A percentile compares a stretch with the other conserved stretches of the same genome.
phyloP scores from a whole-genome alignment of 2,797 vertebrate genomes.

The Percopsis omiscomaycus region DNA sequence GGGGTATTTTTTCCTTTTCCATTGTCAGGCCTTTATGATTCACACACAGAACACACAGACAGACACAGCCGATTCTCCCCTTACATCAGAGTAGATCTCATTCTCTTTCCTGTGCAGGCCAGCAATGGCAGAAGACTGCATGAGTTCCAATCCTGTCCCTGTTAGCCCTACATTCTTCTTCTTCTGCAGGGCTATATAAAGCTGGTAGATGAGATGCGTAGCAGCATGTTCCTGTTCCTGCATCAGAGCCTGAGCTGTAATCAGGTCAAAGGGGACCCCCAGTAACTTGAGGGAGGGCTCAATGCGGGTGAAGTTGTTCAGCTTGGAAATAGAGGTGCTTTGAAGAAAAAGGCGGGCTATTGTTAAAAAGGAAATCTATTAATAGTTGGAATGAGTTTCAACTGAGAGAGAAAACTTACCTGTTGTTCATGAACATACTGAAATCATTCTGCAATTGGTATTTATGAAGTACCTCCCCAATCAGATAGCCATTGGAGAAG shows the following conservation, averaged over 20 bases:
- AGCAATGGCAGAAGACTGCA: conserved; percentile 71
- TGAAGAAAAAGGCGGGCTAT: not conserved
- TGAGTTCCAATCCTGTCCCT: conserved; percentile 72
- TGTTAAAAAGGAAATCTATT: not conserved
- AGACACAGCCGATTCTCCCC: conserved; percentile 1
- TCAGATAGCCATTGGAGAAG: conserved; percentile 89
- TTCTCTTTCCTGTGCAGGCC: conserved; percentile 74
- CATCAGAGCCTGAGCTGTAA: conserved; percentile 83
- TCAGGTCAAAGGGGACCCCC: conserved; percentile 84
- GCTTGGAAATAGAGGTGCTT: conserved; percentile 79
- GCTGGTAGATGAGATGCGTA: conserved; percentile 84
- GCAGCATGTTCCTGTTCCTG: conserved; percentile 84
- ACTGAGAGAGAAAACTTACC: conserved; percentile 70
- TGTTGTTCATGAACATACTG: conserved; percentile 85
- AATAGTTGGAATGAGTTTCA: not conserved
- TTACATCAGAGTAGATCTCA: conserved; percentile 80
- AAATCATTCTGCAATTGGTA: conserved; percentile 91
- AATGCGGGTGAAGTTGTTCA: conserved; percentile 90
- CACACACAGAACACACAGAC: not conserved
- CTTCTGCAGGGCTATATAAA: conserved; percentile 86
- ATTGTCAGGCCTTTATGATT: too few relatives aligned
- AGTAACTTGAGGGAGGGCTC: conserved; percentile 85
- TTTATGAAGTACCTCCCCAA: conserved; percentile 91
- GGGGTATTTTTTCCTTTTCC: too few relatives aligned
- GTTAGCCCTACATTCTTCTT: conserved; percentile 80